phyloP scores from a whole-genome alignment of 2,888 invertebrate genomes.

The Halictus quadricinctus region DNA sequence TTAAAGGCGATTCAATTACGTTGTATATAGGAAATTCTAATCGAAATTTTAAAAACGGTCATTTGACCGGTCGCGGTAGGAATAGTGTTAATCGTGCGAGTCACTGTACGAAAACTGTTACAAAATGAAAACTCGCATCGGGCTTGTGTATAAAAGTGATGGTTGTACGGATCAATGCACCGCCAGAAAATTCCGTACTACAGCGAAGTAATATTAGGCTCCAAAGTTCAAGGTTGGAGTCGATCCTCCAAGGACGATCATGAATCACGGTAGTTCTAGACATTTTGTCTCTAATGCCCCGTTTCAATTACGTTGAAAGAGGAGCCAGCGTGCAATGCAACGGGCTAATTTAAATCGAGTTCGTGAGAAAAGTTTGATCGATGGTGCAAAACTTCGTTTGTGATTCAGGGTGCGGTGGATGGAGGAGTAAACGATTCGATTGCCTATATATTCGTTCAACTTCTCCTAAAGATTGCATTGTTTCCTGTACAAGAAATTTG shows the following conservation, averaged over 20 bases:
- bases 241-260: constrained; percentile 46
- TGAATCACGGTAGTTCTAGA: constrained; percentile 42
- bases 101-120: too few relatives aligned
- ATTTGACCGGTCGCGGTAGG: too few relatives aligned
- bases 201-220: constrained; percentile 43
- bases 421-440: constrained; percentile 8
- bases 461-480: neutral
- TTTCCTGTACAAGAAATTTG: constrained; percentile 11
- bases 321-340: neutral
- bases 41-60: too few relatives aligned
- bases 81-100: too few relatives aligned
- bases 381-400: constrained; percentile 45
- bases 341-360: constrained; percentile 38
- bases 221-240: constrained; percentile 42
- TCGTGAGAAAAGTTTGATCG: constrained; percentile 58
- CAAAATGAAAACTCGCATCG: neutral
- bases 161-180: constrained; percentile 2
- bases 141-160: neutral
- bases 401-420: neutral
- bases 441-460: constrained; percentile 6
- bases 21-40: too few relatives aligned
- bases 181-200: constrained; percentile 16
- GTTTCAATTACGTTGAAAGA: constrained; percentile 46
- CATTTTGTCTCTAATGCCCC: constrained; percentile 35
- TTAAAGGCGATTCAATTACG: too few relatives aligned